Percentiles rank a stretch among this genome's conserved stretches.
Evolutionary conservation across 2,113 vertebrate genomes (phyloP).

Genomic region (Coryphaenoides rupestris): DNA sequence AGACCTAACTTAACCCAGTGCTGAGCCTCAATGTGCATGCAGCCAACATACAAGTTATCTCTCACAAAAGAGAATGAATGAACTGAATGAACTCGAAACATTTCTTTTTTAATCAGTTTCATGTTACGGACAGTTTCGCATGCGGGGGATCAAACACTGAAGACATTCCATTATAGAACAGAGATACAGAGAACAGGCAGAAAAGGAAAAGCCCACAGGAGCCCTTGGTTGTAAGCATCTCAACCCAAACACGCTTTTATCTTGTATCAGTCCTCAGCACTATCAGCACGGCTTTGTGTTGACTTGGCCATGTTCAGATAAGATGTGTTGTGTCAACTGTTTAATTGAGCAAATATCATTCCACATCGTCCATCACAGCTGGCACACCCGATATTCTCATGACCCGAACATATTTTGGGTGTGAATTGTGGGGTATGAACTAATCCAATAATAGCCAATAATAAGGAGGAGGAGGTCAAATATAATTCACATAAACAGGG

Average conservation of each 20-base stretch:
- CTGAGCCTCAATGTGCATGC: not conserved
- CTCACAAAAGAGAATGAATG: conserved; percentile 26
- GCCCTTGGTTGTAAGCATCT: not conserved
- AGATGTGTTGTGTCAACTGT: no score
- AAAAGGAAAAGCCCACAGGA: not conserved
- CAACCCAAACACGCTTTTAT: conserved; percentile 4
- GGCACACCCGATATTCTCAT: no score
- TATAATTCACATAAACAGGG: no score
- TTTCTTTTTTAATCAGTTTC: conserved; percentile 50
- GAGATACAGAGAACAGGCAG: conserved; percentile 39
- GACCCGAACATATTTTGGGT: no score
- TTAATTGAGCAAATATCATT: no score
- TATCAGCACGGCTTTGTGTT: not conserved
- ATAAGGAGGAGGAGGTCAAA: no score
- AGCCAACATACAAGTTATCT: not conserved
- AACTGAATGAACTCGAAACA: conserved; percentile 30
- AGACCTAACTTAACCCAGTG: no score
- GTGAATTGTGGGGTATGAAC: no score
- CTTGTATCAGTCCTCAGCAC: not conserved
- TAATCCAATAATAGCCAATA: no score
- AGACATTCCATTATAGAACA: conserved; percentile 64
- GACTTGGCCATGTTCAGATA: no score
- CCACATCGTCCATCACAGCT: no score
- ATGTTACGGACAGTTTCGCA: conserved; percentile 44
- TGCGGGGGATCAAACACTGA: conserved; percentile 49